Evolutionary conservation across 1,140 invertebrate genomes (phyloP).

Genomic region (Drosophila virilis): DNA sequence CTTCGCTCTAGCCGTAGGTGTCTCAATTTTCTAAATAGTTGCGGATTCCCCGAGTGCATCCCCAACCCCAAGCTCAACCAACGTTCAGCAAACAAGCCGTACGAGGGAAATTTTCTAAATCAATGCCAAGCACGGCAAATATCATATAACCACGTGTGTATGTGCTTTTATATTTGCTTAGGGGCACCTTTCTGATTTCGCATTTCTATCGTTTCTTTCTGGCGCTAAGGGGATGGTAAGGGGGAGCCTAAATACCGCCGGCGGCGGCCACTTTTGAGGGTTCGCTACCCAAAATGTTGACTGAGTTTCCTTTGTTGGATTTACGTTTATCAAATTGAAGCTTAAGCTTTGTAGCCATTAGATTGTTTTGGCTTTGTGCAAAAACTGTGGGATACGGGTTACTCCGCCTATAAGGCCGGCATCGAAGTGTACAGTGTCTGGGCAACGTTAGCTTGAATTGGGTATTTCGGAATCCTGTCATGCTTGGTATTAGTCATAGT

Average conservation of each 20-base stretch:
- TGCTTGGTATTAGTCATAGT: too few relatives aligned
- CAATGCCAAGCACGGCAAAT: slow-evolving; percentile 49
- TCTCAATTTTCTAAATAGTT: slow-evolving; percentile 81
- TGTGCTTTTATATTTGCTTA: slow-evolving; percentile 45
- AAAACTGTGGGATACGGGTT: not conserved
- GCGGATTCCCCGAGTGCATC: slow-evolving; percentile 13
- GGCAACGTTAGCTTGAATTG: not conserved
- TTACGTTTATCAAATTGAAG: slow-evolving; percentile 73
- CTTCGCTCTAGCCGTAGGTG: slow-evolving; percentile 58
- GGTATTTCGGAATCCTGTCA: not conserved
- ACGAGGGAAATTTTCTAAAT: slow-evolving; percentile 55
- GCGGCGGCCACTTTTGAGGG: slow-evolving; percentile 51
- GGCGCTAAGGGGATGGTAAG: too few relatives aligned
- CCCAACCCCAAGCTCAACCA: not conserved
- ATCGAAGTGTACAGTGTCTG: not conserved
- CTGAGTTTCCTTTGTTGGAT: slow-evolving; percentile 45
- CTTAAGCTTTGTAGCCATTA: slow-evolving; percentile 66
- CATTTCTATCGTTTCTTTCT: slow-evolving; percentile 24
- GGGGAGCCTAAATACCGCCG: slow-evolving; percentile 9
- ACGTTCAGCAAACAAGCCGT: slow-evolving; percentile 46
- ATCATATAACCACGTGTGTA: slow-evolving; percentile 21
- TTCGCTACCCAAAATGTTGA: slow-evolving; percentile 42
- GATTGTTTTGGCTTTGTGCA: slow-evolving; percentile 45
- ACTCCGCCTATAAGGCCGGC: not conserved
- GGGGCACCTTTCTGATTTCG: slow-evolving; percentile 62